Percentiles rank a stretch among this genome's conserved stretches.
Evolutionary conservation across 2,888 invertebrate genomes (phyloP).

Genomic region (Bhutanitis thaidina): DNA sequence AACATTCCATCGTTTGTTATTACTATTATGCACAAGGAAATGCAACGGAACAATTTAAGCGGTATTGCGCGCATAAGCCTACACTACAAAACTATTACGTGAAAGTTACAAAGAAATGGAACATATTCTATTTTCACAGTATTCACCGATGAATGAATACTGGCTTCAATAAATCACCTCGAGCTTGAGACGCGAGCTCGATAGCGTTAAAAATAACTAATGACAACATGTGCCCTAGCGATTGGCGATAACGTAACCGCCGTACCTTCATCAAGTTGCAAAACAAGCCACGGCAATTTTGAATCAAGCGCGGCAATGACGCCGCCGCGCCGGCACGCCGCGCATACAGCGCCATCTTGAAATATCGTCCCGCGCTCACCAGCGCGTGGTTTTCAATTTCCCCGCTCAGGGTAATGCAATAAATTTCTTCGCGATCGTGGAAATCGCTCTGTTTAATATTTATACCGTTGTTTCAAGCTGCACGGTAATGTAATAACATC

Average conservation of each 20-base stretch:
- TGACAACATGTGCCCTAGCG: conserved; percentile 72
- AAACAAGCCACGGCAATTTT: conserved; percentile 62
- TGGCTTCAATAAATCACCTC: conserved; percentile 47
- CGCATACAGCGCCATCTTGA: conserved; percentile 75
- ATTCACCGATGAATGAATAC: conserved; percentile 40
- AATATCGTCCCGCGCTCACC: conserved; percentile 51
- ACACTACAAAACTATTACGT: conserved; percentile 58
- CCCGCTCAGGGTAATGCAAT: conserved; percentile 25
- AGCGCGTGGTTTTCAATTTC: conserved; percentile 60
- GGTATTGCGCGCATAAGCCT: no score
- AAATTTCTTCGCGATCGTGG: conserved; percentile 12
- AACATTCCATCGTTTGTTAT: neutral
- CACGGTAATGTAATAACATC: neutral
- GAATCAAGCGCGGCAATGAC: conserved; percentile 68
- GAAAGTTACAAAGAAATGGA: conserved; percentile 70
- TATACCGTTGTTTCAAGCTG: no score
- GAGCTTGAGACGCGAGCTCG: conserved; percentile 31
- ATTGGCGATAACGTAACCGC: conserved; percentile 63
- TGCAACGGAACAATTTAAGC: conserved; percentile 61
- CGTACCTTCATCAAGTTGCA: conserved; percentile 52
- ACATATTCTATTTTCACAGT: conserved; percentile 37
- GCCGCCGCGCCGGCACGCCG: conserved; percentile 68
- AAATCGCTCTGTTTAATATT: neutral
- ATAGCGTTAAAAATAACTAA: conserved; percentile 74
- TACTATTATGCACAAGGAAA: conserved; percentile 47